These are phyloP conservation scores for Aphelenchoides fujianensis DNA, from an alignment of 1,140 invertebrate genomes.

Conservation along the genomic window DNA sequence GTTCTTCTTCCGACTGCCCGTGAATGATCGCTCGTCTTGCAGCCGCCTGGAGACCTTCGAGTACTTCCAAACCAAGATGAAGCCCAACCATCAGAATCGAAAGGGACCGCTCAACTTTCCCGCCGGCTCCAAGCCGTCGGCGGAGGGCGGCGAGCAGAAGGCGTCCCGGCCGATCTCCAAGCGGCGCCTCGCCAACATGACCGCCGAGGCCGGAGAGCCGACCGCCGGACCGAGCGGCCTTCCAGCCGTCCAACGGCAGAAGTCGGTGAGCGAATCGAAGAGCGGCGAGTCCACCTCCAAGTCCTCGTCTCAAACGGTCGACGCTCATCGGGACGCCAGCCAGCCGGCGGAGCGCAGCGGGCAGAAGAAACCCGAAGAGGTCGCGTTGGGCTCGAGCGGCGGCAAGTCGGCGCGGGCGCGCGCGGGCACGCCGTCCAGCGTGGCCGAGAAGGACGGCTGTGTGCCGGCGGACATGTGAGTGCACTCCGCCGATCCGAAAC, in stretches of 20 bases:
- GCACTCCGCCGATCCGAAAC: not conserved
- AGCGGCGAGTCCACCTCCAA: too few relatives aligned
- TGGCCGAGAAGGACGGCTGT: constrained; percentile 2
- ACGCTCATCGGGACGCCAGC: not conserved
- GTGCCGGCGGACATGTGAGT: constrained; percentile 14
- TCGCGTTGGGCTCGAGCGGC: not conserved
- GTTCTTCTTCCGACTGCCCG: not conserved
- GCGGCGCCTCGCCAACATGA: not conserved
- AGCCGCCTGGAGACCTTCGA: not conserved
- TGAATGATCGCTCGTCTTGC: not conserved
- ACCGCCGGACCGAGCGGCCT: not conserved
- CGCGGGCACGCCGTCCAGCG: not conserved
- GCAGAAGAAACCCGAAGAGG: constrained; percentile 1
- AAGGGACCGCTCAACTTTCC: too few relatives aligned
- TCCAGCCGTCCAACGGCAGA: not conserved
- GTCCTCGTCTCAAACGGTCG: too few relatives aligned
- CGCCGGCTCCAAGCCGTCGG: not conserved
- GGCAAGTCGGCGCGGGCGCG: not conserved
- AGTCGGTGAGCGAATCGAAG: not conserved
- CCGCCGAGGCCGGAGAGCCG: not conserved
- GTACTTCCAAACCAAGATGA: not conserved
- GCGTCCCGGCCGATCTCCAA: not conserved
- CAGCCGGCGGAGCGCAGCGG: not conserved
- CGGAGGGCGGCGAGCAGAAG: not conserved
- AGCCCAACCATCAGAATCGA: too few relatives aligned